These are phyloP conservation scores for Chloroclysta siterata DNA, from an alignment of 2,888 invertebrate species.

Conservation along the genomic window DNA sequence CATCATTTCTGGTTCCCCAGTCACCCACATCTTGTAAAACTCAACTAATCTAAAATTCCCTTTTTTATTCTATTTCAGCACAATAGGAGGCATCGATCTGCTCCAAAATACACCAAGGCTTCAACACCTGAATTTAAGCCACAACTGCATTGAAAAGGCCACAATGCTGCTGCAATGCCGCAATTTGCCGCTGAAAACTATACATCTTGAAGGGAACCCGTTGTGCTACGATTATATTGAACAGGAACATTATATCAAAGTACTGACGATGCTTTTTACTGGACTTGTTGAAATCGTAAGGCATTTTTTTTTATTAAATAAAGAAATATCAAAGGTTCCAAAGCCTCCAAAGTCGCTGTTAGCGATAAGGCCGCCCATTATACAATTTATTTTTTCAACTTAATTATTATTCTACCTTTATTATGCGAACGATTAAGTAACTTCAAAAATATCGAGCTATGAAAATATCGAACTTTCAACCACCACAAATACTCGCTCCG, in stretches of 20 bases:
- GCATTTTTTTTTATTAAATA: constrained; percentile 29
- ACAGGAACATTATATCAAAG: constrained; percentile 85
- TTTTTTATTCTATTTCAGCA: constrained; percentile 49
- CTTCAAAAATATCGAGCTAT: no score
- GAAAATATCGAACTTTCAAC: no score
- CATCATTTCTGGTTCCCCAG: no score
- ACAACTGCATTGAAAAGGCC: constrained; percentile 59
- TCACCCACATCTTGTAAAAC: no score
- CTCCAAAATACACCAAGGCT: constrained; percentile 53
- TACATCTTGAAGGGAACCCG: constrained; percentile 89
- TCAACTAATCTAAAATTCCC: not conserved
- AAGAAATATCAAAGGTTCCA: no score
- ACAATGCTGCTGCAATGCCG: constrained; percentile 56
- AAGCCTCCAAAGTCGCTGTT: no score
- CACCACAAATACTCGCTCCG: no score
- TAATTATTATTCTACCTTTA: no score
- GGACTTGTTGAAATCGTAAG: constrained; percentile 80
- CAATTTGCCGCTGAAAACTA: constrained; percentile 71
- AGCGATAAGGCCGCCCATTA: no score
- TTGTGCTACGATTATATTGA: constrained; percentile 87
- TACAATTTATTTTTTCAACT: no score
- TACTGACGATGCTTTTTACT: constrained; percentile 80
- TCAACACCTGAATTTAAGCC: constrained; percentile 60
- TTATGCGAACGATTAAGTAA: no score
- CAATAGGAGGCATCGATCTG: constrained; percentile 62